phyloP scores from a whole-genome alignment of 2,113 vertebrate species.

The Seriola dumerili region DNA sequence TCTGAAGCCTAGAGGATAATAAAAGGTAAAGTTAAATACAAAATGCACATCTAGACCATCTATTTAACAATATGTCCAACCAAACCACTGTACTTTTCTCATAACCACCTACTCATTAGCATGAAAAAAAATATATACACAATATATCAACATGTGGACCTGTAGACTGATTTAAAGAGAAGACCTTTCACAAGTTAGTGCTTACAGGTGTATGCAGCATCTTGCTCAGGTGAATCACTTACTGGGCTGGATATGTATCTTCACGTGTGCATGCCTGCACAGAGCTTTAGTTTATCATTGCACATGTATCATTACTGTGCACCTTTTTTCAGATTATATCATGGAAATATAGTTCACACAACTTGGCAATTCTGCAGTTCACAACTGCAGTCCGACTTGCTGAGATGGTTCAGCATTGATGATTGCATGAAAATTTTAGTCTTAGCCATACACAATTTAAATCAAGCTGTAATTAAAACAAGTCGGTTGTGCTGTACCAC shows the following conservation, averaged over 20 bases:
- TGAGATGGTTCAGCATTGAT: neutral
- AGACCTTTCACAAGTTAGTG: neutral
- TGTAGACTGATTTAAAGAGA: neutral
- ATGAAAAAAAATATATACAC: neutral
- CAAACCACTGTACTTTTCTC: neutral
- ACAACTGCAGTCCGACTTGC: neutral
- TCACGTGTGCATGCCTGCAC: neutral
- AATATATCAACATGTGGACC: too few relatives aligned
- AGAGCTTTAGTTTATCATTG: neutral
- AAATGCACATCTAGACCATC: neutral
- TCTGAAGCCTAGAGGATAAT: conserved; percentile 89
- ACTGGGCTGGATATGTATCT: neutral
- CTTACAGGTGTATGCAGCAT: neutral
- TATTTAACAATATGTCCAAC: neutral
- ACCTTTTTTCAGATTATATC: neutral
- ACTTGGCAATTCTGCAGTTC: neutral
- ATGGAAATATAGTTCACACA: neutral
- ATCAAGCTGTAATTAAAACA: neutral
- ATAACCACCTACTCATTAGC: neutral
- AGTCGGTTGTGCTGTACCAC: neutral
- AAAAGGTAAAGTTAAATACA: neutral
- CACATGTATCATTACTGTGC: neutral
- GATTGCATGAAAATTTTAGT: neutral
- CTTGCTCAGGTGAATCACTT: neutral
- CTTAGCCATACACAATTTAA: neutral